Conservation (phyloP, 2,113 vertebrate species). For the Ascaphus truei region DNA sequence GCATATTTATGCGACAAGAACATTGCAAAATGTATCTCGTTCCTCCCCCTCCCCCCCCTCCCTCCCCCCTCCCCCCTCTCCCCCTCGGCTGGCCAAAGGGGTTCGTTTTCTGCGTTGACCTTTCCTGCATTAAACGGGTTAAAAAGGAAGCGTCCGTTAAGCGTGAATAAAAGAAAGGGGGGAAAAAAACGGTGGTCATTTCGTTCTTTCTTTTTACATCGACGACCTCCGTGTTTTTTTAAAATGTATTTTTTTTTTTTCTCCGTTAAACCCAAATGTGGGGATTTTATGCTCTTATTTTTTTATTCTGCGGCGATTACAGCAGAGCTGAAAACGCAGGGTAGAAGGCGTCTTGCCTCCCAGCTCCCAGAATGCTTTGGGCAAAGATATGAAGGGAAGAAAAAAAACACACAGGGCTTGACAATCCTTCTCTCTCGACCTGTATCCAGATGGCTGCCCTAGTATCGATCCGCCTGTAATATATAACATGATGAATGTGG, state of each 20-base stretch:
- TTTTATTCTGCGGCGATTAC: neutral
- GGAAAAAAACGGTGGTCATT: too few relatives aligned
- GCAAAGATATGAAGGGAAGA: constrained; percentile 8
- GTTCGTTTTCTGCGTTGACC: too few relatives aligned
- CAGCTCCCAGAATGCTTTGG: constrained; percentile 29
- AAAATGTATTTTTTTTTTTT: neutral
- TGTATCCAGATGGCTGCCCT: constrained; percentile 35
- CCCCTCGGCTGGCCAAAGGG: too few relatives aligned
- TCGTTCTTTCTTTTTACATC: neutral
- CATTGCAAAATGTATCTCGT: too few relatives aligned
- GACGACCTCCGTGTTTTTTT: neutral
- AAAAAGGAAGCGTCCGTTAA: too few relatives aligned
- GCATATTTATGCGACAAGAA: too few relatives aligned
- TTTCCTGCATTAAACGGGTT: too few relatives aligned
- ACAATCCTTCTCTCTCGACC: constrained; percentile 29
- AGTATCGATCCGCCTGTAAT: constrained; percentile 30
- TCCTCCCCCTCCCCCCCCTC: too few relatives aligned
- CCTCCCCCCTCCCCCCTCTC: too few relatives aligned
- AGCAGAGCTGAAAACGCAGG: neutral
- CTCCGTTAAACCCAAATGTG: too few relatives aligned
- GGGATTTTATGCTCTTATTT: neutral
- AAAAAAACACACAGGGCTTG: constrained; percentile 21
- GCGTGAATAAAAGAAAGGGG: too few relatives aligned
- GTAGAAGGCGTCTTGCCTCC: constrained; percentile 3
- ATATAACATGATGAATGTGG: constrained; percentile 35